These are phyloP conservation scores for Heterohyrax brucei DNA, from an alignment of 2,797 vertebrate genomes.

Conservation along the genomic window DNA sequence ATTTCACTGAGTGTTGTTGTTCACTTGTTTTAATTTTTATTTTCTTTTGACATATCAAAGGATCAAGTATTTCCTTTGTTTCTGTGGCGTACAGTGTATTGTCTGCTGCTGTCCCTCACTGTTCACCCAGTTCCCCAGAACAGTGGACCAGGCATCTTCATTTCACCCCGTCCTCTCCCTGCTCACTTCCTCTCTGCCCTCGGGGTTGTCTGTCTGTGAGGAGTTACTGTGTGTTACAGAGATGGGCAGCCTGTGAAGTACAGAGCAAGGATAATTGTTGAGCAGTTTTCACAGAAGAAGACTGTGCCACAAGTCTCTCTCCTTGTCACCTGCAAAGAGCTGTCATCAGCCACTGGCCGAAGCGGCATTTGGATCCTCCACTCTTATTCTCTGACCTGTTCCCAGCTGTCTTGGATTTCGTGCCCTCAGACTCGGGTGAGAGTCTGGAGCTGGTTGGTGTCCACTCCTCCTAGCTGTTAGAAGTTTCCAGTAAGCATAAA, in stretches of 20 bases:
- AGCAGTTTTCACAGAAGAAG: slow-evolving; percentile 5
- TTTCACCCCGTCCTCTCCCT: background rate
- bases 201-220: background rate
- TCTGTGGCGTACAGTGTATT: background rate
- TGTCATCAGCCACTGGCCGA: background rate
- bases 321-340: background rate
- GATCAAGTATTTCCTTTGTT: slow-evolving; percentile 32
- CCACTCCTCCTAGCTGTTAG: background rate
- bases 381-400: background rate
- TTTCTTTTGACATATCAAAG: background rate
- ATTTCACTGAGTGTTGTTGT: background rate
- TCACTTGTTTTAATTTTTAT: background rate
- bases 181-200: background rate
- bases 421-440: slow-evolving; percentile 43
- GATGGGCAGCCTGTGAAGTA: background rate
- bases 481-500: background rate
- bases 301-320: background rate
- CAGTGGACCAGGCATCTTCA: background rate
- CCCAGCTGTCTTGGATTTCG: slow-evolving; percentile 5
- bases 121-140: background rate
- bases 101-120: background rate
- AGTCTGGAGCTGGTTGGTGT: slow-evolving; percentile 52
- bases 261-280: background rate
- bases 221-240: background rate
- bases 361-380: background rate